Conservation (phyloP, 2,888 invertebrate species). For the Tryphoninae sp. region DNA sequence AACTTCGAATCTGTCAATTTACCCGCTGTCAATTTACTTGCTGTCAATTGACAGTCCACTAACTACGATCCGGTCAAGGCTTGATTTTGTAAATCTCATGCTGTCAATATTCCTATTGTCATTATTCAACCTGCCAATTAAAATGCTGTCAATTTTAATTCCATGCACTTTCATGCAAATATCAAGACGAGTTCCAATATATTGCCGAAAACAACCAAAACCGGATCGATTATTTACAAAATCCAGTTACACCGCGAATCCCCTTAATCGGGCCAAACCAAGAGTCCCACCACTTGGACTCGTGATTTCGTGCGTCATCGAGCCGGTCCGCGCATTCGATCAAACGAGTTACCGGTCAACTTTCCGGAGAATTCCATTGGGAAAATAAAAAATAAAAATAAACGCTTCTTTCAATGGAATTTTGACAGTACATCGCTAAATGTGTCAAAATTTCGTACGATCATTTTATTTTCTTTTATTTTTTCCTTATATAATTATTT, state of each 20-base stretch:
- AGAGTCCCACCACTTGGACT: background rate
- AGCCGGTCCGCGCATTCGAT: background rate
- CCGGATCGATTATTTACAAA: no score
- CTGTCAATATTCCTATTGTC: no score
- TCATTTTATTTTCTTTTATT: no score
- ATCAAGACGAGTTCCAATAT: no score
- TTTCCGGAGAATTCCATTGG: background rate
- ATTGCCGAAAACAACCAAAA: no score
- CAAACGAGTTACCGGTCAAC: slow-evolving; percentile 27
- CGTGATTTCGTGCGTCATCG: slow-evolving; percentile 23
- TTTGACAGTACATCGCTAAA: no score
- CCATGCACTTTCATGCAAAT: background rate
- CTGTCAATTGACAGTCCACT: background rate
- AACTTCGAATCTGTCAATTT: background rate
- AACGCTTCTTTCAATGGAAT: background rate
- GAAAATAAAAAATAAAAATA: slow-evolving; percentile 7
- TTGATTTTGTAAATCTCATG: no score
- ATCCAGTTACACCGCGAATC: no score
- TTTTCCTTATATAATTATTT: no score
- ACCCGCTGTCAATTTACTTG: background rate
- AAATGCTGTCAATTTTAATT: background rate
- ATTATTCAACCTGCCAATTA: no score
- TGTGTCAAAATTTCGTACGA: no score
- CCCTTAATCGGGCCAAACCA: background rate
- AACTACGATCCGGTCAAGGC: background rate